Percentiles rank a stretch among this genome's conserved stretches.
Evolutionary conservation across 2,888 invertebrate genomes (phyloP).

Genomic region (Maniola hyperantus): DNA sequence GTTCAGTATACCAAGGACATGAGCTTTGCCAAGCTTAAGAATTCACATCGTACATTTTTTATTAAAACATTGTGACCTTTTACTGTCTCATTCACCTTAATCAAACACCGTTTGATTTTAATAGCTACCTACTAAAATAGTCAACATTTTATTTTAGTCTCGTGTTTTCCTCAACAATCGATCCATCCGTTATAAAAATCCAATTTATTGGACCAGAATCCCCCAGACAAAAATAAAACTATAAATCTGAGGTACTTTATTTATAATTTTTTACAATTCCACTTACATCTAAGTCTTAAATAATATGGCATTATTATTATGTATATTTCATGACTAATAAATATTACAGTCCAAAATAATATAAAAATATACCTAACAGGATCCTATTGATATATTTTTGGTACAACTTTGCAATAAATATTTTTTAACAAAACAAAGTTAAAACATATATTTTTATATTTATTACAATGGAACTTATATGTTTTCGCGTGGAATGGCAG

Average conservation of each 20-base stretch:
- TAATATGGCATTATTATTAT: slow-evolving; percentile 42
- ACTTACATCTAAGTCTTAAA: slow-evolving; percentile 41
- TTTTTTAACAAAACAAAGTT: not conserved
- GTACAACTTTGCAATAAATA: slow-evolving; percentile 33
- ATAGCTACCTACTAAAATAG: not conserved
- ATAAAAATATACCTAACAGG: slow-evolving; percentile 26
- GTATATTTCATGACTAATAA: slow-evolving; percentile 35
- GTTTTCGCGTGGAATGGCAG: not conserved
- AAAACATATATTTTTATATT: not conserved
- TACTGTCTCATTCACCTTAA: not conserved
- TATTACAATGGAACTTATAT: not conserved
- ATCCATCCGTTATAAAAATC: not conserved
- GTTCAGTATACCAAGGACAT: too few relatives aligned
- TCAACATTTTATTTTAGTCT: not conserved
- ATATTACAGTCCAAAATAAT: slow-evolving; percentile 34
- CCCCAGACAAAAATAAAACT: slow-evolving; percentile 26
- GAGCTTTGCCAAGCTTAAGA: too few relatives aligned
- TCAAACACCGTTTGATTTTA: not conserved
- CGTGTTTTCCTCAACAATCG: slow-evolving; percentile 7
- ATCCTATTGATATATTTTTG: slow-evolving; percentile 37
- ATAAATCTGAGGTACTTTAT: slow-evolving; percentile 48
- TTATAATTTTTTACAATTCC: slow-evolving; percentile 40
- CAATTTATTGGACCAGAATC: not conserved
- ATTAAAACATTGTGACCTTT: not conserved
- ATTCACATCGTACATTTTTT: too few relatives aligned